phyloP scores from a whole-genome alignment of 2,888 invertebrate genomes.

The Portevinia maculata region DNA sequence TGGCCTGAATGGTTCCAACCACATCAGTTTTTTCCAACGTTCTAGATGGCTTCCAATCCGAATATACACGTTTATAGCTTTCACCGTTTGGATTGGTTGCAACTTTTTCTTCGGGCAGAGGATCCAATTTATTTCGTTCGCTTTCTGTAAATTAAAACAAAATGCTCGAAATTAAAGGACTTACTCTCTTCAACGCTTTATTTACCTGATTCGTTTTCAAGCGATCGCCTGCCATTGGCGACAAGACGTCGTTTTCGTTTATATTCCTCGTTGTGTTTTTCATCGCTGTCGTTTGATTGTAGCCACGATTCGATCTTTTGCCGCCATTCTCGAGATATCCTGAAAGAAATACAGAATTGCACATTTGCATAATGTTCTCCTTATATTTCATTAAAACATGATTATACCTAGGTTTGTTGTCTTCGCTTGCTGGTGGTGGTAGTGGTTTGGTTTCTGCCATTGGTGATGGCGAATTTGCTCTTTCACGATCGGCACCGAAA shows the following conservation, averaged over 20 bases:
- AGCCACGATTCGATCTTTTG: slow-evolving; percentile 97
- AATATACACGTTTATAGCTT: slow-evolving; percentile 86
- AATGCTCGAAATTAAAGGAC: background rate
- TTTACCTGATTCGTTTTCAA: slow-evolving; percentile 93
- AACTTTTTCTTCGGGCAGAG: slow-evolving; percentile 88
- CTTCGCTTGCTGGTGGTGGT: slow-evolving; percentile 81
- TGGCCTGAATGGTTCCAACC: slow-evolving; percentile 92
- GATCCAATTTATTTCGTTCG: slow-evolving; percentile 89
- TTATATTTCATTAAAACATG: background rate
- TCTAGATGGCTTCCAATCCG: slow-evolving; percentile 91
- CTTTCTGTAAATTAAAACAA: slow-evolving; percentile 85
- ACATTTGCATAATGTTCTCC: background rate
- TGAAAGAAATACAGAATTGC: slow-evolving; percentile 40
- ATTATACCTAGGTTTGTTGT: slow-evolving; percentile 85
- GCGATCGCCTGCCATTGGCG: slow-evolving; percentile 88
- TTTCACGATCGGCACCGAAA: slow-evolving; percentile 88
- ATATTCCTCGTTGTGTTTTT: slow-evolving; percentile 88
- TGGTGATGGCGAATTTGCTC: slow-evolving; percentile 88
- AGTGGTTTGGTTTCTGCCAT: slow-evolving; percentile 80
- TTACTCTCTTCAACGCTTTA: slow-evolving; percentile 12
- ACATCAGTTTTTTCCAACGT: slow-evolving; percentile 92
- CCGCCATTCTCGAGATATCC: slow-evolving; percentile 89
- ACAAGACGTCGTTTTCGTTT: slow-evolving; percentile 87
- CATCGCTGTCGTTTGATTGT: slow-evolving; percentile 92
- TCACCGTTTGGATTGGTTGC: slow-evolving; percentile 76